Evolutionary conservation across 2,797 vertebrate species (phyloP).

Genomic region (Periophthalmus magnuspinnatus): DNA sequence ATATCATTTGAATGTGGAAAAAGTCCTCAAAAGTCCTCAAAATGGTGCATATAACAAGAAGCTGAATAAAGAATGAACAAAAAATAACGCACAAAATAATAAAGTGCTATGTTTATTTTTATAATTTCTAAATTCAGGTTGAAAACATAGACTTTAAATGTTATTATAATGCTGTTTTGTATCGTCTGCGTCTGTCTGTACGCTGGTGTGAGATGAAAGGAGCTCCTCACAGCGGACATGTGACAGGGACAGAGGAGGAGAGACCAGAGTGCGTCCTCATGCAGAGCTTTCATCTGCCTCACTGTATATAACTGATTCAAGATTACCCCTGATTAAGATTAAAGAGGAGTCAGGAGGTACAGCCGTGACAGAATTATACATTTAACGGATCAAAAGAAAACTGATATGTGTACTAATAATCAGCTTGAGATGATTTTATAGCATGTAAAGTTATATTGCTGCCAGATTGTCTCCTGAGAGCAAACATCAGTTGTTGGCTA

Average conservation of each 20-base stretch:
- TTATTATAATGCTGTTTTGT: background rate
- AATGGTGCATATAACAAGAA: too few species aligned
- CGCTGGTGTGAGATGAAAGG: constrained; percentile 50
- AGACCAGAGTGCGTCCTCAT: constrained; percentile 34
- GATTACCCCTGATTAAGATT: constrained; percentile 18
- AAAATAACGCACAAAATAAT: too few species aligned
- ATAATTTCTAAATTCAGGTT: too few species aligned
- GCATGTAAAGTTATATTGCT: too few species aligned
- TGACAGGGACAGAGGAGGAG: constrained; percentile 35
- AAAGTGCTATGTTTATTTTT: too few species aligned
- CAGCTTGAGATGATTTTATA: too few species aligned
- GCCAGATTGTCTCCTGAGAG: too few species aligned
- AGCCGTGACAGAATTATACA: constrained; percentile 13
- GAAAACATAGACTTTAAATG: background rate
- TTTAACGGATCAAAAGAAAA: background rate
- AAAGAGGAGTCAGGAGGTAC: constrained; percentile 20
- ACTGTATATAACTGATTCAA: constrained; percentile 37
- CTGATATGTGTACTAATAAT: background rate
- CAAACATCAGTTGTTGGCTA: too few species aligned
- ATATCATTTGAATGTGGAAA: too few species aligned
- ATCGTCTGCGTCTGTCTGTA: background rate
- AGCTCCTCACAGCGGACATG: constrained; percentile 57
- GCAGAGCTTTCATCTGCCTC: constrained; percentile 46
- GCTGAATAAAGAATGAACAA: too few species aligned
- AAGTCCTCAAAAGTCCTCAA: too few species aligned